Evolutionary conservation across 2,797 vertebrate genomes (phyloP).

Genomic region (Lepidocolaptes lacrymiger): DNA sequence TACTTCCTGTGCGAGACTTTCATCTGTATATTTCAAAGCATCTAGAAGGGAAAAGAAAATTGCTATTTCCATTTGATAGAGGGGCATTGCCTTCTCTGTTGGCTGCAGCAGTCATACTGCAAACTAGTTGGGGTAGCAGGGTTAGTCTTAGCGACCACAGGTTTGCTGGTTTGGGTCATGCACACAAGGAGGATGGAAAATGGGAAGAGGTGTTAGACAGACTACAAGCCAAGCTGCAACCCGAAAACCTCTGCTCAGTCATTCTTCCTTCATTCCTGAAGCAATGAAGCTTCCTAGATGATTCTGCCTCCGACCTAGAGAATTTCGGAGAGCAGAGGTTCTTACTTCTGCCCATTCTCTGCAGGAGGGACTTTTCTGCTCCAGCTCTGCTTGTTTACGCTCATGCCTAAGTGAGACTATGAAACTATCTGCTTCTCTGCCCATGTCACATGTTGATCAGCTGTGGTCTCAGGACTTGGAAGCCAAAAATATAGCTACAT

Average conservation of each 20-base stretch:
- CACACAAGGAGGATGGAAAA: neutral
- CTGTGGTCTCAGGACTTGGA: fast-evolving
- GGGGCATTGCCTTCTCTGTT: neutral
- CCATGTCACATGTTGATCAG: neutral
- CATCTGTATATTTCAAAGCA: neutral
- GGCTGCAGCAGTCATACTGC: neutral
- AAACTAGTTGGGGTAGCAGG: fast-evolving
- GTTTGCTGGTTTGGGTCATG: neutral
- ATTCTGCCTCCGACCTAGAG: neutral
- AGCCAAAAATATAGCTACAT: neutral
- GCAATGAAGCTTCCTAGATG: neutral
- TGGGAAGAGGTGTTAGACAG: neutral
- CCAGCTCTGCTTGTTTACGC: neutral
- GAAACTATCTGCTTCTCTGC: neutral
- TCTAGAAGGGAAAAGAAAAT: neutral
- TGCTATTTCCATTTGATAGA: neutral
- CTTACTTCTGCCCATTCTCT: neutral
- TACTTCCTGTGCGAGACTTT: neutral
- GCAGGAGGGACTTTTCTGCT: neutral
- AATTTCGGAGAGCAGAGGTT: neutral
- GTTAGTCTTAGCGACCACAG: fast-evolving
- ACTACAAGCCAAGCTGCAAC: neutral
- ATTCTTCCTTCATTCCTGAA: neutral
- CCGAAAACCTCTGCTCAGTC: neutral
- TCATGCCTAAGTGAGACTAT: neutral